A percentile compares a stretch with the other conserved stretches of the same genome.
phyloP scores from a whole-genome alignment of 2,888 invertebrate species.

The Heliconius charithonia region DNA sequence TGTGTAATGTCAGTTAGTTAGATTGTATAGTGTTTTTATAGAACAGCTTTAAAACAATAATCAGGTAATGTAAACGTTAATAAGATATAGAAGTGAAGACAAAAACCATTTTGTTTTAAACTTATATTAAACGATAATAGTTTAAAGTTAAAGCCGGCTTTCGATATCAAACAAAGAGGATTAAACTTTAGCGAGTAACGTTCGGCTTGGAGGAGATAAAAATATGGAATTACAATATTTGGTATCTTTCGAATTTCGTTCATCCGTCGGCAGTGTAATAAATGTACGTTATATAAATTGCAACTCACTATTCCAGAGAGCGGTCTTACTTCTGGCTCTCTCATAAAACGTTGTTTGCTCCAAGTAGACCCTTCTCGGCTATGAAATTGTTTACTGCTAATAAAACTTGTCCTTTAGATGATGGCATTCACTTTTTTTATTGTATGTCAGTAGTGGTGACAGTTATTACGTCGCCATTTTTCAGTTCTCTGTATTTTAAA shows the following conservation, averaged over 20 bases:
- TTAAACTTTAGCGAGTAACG: not conserved
- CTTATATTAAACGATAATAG: constrained; percentile 10
- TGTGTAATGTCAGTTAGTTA: too few relatives aligned
- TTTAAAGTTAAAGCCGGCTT: constrained; percentile 1
- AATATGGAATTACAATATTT: constrained; percentile 2
- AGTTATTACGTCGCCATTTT: not conserved
- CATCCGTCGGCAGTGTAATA: not conserved
- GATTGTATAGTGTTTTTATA: not conserved
- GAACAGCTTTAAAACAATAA: not conserved
- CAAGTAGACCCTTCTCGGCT: not conserved
- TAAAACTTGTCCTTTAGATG: not conserved
- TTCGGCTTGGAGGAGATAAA: constrained; percentile 7
- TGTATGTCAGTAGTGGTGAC: not conserved
- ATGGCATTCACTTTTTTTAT: constrained; percentile 5
- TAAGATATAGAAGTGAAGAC: too few relatives aligned
- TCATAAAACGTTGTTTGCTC: constrained; percentile 17
- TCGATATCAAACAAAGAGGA: constrained; percentile 8
- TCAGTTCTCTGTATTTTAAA: not conserved
- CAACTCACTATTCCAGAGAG: not conserved
- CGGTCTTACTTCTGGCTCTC: constrained; percentile 10
- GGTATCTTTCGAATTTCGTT: not conserved
- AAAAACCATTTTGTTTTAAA: not conserved
- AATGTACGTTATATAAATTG: constrained; percentile 1
- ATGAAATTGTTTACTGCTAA: constrained; percentile 1
- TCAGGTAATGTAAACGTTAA: not conserved